Evolutionary conservation across 1,140 invertebrate species (phyloP).

Genomic region (Vanessa tameamea): DNA sequence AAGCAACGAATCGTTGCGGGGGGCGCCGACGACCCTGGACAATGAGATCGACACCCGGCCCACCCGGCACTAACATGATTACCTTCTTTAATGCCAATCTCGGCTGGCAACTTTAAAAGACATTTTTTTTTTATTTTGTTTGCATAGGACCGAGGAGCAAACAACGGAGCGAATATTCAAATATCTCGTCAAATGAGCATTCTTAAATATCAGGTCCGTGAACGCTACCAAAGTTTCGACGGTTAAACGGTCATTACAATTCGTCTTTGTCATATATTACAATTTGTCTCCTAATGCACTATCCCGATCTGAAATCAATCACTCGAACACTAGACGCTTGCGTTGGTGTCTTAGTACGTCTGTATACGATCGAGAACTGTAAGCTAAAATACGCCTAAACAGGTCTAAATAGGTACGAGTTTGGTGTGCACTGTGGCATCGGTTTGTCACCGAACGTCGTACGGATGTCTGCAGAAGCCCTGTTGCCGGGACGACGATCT

Average conservation of each 20-base stretch:
- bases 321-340: constrained; percentile 31
- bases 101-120: constrained; percentile 42
- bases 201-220: background rate
- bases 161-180: background rate
- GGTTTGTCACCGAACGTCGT: constrained; percentile 9
- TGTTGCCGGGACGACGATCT: constrained; percentile 48
- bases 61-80: constrained; percentile 62
- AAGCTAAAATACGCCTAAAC: background rate
- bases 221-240: constrained; percentile 1
- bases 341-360: constrained; percentile 3
- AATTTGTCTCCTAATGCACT: constrained; percentile 36
- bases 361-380: background rate
- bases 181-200: constrained; percentile 9
- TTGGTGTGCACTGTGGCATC: background rate
- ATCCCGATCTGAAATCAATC: constrained; percentile 39
- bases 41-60: constrained; percentile 67
- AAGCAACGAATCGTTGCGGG: constrained; percentile 70
- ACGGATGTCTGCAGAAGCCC: constrained; percentile 44
- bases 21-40: constrained; percentile 62
- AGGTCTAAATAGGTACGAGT: background rate
- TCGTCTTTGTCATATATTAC: constrained; percentile 31
- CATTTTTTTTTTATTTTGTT: constrained; percentile 38
- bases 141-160: constrained; percentile 13
- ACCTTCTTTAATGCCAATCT: constrained; percentile 67
- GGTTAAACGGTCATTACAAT: constrained; percentile 19